Evolutionary conservation across 2,888 invertebrate species (phyloP).

Genomic region (Patella caerulea): DNA sequence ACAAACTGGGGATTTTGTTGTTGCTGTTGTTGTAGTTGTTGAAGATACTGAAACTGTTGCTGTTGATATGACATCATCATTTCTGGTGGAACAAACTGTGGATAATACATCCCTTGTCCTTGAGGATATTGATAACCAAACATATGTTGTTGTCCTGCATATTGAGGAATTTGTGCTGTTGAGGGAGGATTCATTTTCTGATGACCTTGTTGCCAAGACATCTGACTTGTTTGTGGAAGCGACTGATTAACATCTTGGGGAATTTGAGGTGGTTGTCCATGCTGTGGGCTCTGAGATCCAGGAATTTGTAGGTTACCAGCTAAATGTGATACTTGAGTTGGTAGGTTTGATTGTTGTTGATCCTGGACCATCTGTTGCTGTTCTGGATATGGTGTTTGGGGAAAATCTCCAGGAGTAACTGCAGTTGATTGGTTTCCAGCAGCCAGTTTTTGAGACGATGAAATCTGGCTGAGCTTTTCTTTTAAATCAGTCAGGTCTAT

Average conservation of each 20-base stretch:
- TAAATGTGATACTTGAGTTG: slow-evolving; percentile 20
- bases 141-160: slow-evolving; percentile 25
- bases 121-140: slow-evolving; percentile 14
- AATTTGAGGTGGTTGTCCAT: background rate
- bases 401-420: slow-evolving; percentile 24
- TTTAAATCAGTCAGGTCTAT: slow-evolving; percentile 60
- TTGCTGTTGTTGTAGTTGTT: slow-evolving; percentile 26
- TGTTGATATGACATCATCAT: slow-evolving; percentile 33
- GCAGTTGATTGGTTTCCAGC: slow-evolving; percentile 24
- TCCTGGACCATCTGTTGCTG: slow-evolving; percentile 14
- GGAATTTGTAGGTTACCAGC: slow-evolving; percentile 10
- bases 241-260: background rate
- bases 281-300: background rate
- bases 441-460: slow-evolving; percentile 38
- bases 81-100: slow-evolving; percentile 21
- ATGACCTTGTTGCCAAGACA: slow-evolving; percentile 23
- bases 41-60: slow-evolving; percentile 14
- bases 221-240: background rate
- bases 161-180: slow-evolving; percentile 34
- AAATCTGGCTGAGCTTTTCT: slow-evolving; percentile 55
- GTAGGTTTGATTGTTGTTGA: background rate
- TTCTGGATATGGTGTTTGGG: slow-evolving; percentile 8
- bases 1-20: slow-evolving; percentile 30
- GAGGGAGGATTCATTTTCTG: slow-evolving; percentile 38
- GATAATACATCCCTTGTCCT: background rate